Evolutionary conservation across 2,888 invertebrate genomes (phyloP), one percentile per base, ranked within the genome.

Genomic region (Chesias legatella): DNA sequence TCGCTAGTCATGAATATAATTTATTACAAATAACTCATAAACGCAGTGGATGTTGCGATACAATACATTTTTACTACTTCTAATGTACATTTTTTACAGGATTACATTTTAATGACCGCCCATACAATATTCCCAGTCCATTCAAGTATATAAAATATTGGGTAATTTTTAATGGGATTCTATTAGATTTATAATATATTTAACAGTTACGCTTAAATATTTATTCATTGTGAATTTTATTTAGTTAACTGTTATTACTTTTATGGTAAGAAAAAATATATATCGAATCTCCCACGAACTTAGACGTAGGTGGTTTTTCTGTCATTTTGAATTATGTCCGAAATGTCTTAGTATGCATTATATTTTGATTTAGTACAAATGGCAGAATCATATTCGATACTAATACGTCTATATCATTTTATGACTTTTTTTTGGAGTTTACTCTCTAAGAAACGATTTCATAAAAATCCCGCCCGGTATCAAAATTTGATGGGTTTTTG

Each of bases 1-100:
- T 5, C 11, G 7, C 40, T 37, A 45, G 36, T 43, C 25, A 17
- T 11, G 24, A 32, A 24, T 29, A 36, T 44, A 50, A 55, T 55
- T 86, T 88, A 86, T 88, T 83, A 88, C 86, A 80, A 86, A 88
- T 86, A 83, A 81, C 77, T 73, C 68, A 57, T 52, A 60, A 51
- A 59, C 59, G 57, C 53, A 63, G 54, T 61, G 54, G 53, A 59
- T 49, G 61, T 56, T 63, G 39, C 46, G 51, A 56, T 65, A 73
- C 70, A 73, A 75, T 63, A 46, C 45, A 33, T 52, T 63, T 65
- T 72, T 69, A 63, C 41, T 44, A 40, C 47, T 43, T 13, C 23
- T 55, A 58, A 51, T 58, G 50, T 63, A 69, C 71, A 79, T 81
- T 79, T 69, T 71, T 82, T 73, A 78, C 51, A 58, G 75, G 76